Base-by-base conservation (phyloP, 2,113 vertebrate genomes). In the Lepidiolamprologus cunningtoni region DNA sequence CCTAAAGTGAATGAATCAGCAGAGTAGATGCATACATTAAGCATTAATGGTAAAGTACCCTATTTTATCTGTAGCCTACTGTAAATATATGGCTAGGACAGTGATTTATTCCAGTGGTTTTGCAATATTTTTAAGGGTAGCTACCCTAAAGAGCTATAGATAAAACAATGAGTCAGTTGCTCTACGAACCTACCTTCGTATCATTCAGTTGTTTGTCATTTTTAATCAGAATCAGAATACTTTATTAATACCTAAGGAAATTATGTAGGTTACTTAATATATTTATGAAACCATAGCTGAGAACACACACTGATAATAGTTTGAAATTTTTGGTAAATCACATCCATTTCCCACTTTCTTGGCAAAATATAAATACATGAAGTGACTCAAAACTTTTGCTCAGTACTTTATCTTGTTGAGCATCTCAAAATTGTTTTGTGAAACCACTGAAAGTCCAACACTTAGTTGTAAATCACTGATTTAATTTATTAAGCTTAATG, bases 1-100 rank as follows among this genome's bases (percentile, higher is more conserved):
- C 57, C 80, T 82, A 8, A 52, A 76, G 66, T 89, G 26, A 90
- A 82, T 82, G 68, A 86, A n/a, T 89, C 61, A 83, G 88, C 71
- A 87, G 82, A 82, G 54, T 79, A 61, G 40, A 47, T 6, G n/a
- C 71, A 87, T 45, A 13, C 45, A 89, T 58, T 6, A 81, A 83
- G 26, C 37, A 33, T 40, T 63, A 54, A 26, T 52, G 83, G 84
- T 68, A 50, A 83, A 83, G 31, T 1, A 8, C 10, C 76, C n/a
- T 4, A 80, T 61, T 87, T 84, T 16, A 23, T 76, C 68, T 23
- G 79, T 12, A 61, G 45, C 12, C 31, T 5, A 45, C 55, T 79
- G 54, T 54, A 80, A 87, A 87, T 83, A 83, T 13, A 66, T 42
- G 17, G 37, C 8, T 61, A 54, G 19, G 68, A 21, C 9, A 53